Percentiles rank a stretch among this genome's conserved stretches.
phyloP scores from a whole-genome alignment of 2,888 invertebrate species.

The Agapostemon virescens region DNA sequence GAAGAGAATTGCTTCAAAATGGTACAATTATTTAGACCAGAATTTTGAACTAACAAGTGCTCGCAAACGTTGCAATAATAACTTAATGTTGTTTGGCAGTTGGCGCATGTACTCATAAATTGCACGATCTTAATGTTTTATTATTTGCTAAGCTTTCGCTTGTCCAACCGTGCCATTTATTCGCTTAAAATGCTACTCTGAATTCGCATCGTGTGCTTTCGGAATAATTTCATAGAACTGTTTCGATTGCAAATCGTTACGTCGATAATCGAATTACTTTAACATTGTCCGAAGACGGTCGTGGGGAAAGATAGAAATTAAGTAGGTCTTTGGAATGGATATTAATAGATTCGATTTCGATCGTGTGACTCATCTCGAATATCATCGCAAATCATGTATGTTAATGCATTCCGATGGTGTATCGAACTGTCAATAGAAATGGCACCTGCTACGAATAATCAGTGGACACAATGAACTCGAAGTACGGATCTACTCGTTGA shows the following conservation, averaged over 20 bases:
- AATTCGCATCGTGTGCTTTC: too few relatives aligned
- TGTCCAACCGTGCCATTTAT: neutral
- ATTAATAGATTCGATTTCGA: slow-evolving; percentile 16
- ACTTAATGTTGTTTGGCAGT: neutral
- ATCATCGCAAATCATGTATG: slow-evolving; percentile 33
- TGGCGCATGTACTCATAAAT: neutral
- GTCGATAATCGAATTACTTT: neutral
- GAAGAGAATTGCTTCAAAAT: too few relatives aligned
- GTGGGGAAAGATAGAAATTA: neutral
- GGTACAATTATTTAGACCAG: neutral
- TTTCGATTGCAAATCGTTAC: too few relatives aligned
- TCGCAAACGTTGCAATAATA: neutral
- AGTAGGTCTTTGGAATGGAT: neutral
- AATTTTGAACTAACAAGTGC: neutral
- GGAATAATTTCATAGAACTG: too few relatives aligned
- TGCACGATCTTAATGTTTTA: neutral
- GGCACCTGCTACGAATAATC: slow-evolving; percentile 57
- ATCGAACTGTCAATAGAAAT: slow-evolving; percentile 46
- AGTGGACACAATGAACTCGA: slow-evolving; percentile 38
- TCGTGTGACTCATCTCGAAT: slow-evolving; percentile 29
- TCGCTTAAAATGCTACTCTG: neutral
- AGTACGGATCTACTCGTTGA: slow-evolving; percentile 24
- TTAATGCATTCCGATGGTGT: slow-evolving; percentile 59
- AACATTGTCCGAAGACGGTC: neutral
- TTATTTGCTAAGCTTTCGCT: neutral